These are phyloP conservation scores for Enteromius paludinosus DNA, from an alignment of 2,797 vertebrate genomes.

Conservation along the genomic window DNA sequence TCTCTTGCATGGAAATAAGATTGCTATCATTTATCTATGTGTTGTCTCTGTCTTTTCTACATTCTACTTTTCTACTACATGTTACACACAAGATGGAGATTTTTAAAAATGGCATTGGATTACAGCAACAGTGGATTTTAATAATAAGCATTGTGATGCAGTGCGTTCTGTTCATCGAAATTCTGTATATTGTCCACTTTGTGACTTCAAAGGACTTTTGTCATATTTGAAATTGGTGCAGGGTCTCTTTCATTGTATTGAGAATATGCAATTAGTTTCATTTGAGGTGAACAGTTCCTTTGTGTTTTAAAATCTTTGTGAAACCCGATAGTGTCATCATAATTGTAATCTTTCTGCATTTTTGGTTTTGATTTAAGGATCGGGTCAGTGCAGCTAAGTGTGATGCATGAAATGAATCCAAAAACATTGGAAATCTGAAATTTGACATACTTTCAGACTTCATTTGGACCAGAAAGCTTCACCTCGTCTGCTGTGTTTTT, in stretches of 20 bases:
- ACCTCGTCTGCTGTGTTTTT: conserved; percentile 9
- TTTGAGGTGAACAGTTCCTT: background rate
- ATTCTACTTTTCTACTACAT: too few species aligned
- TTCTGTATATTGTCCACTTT: background rate
- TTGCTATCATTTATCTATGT: background rate
- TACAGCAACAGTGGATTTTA: background rate
- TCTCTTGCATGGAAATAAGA: background rate
- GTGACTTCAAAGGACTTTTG: background rate
- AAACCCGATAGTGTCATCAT: background rate
- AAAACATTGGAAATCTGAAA: background rate
- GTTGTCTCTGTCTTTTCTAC: background rate
- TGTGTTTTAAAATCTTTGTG: background rate
- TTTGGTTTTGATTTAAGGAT: background rate
- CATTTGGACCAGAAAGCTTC: conserved; percentile 1
- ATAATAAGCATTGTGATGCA: background rate
- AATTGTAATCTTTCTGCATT: background rate
- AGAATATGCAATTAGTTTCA: background rate
- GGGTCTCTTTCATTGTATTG: background rate
- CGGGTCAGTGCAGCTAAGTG: background rate
- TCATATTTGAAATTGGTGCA: background rate
- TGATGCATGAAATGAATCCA: background rate
- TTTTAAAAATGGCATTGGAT: background rate
- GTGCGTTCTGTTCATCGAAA: background rate
- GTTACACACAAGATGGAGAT: background rate
- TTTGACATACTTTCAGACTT: background rate